A percentile compares a stretch with the other conserved stretches of the same genome.
Conservation (phyloP, 1,140 invertebrate genomes). For the Lamellibrachia luymesi region DNA sequence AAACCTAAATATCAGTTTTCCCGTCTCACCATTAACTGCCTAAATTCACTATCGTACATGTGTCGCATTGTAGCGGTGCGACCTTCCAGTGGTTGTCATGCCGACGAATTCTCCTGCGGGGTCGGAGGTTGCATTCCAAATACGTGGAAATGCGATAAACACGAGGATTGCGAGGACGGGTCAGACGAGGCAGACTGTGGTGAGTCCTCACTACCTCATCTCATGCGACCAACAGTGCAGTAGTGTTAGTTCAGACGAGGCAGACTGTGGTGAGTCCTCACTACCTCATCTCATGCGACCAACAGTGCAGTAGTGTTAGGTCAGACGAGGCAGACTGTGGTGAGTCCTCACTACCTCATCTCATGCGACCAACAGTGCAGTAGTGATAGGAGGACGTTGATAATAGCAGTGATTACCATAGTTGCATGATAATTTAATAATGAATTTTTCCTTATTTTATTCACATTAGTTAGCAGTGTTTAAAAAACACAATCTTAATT, state of each 20-base stretch:
- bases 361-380: too few relatives aligned
- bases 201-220: slow-evolving; percentile 14
- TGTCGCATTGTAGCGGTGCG: slow-evolving; percentile 36
- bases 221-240: background rate
- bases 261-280: slow-evolving; percentile 6
- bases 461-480: too few relatives aligned
- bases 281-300: background rate
- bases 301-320: too few relatives aligned
- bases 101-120: slow-evolving; percentile 83
- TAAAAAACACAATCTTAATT: too few relatives aligned
- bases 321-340: too few relatives aligned
- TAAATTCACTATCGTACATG: background rate
- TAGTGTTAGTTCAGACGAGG: slow-evolving; percentile 32
- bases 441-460: too few relatives aligned
- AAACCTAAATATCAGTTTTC: too few relatives aligned
- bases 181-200: slow-evolving; percentile 35
- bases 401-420: too few relatives aligned
- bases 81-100: slow-evolving; percentile 62
- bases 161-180: slow-evolving; percentile 37
- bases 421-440: too few relatives aligned
- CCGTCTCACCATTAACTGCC: too few relatives aligned
- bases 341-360: background rate
- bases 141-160: slow-evolving; percentile 48
- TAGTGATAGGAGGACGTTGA: too few relatives aligned
- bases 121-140: slow-evolving; percentile 41